phyloP scores from a whole-genome alignment of 2,888 invertebrate species.

The Eupithecia abbreviata region DNA sequence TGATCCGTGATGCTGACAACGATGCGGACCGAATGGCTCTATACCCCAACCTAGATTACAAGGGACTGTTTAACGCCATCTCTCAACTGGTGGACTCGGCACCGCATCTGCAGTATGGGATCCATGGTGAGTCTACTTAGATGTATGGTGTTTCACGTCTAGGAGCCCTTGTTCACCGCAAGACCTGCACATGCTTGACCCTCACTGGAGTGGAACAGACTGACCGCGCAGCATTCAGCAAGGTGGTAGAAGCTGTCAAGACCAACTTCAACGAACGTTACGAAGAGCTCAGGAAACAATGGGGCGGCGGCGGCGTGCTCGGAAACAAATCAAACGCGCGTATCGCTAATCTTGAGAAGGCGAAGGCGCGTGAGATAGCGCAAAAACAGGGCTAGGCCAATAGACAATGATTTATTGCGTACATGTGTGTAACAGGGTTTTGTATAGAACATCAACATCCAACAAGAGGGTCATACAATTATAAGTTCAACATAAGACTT shows the following conservation, averaged over 20 bases:
- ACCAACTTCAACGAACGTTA: constrained; percentile 99
- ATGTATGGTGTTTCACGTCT: too few species aligned
- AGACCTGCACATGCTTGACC: too few species aligned
- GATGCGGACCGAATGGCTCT: constrained; percentile 94
- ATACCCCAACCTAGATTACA: constrained; percentile 98
- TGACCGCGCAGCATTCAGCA: constrained; percentile 94
- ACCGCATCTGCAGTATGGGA: constrained; percentile 94
- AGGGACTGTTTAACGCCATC: constrained; percentile 96
- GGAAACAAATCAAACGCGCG: constrained; percentile 98
- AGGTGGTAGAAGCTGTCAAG: constrained; percentile 96
- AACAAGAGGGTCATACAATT: too few species aligned
- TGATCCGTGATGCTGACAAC: constrained; percentile 93
- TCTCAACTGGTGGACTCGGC: constrained; percentile 96
- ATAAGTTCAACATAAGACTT: too few species aligned
- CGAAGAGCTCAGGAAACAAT: constrained; percentile 98
- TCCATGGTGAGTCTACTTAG: constrained; percentile 86
- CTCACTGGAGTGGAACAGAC: constrained; percentile 87
- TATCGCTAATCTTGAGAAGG: constrained; percentile 97
- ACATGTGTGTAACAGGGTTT: too few species aligned
- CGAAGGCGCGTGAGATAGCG: constrained; percentile 97
- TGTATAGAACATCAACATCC: too few species aligned
- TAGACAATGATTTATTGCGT: too few species aligned
- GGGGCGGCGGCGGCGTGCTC: constrained; percentile 99
- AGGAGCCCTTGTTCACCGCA: too few species aligned
- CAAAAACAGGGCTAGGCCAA: constrained; percentile 93